Evolutionary conservation across 1,140 invertebrate species (phyloP), one percentile per base, ranked within the genome.

Genomic region (Leptinotarsa texana): DNA sequence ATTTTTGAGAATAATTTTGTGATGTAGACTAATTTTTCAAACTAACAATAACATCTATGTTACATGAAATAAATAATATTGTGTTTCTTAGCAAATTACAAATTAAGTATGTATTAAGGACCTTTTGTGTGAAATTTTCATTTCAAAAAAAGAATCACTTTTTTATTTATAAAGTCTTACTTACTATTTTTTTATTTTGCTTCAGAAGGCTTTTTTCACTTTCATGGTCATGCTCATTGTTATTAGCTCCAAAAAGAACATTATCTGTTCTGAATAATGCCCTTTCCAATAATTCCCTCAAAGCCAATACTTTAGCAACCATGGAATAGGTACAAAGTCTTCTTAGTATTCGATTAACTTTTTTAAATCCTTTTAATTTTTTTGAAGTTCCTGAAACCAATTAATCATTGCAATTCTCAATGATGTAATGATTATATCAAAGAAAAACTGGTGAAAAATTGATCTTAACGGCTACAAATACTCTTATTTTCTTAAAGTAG

Each of bases 221-320:
- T 88, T 87, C 6, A 85, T 85, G 71, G 79, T 80, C 74, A 63
- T 74, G 15, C 75, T 85, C 68, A 80, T 80, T 80, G 67, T 86
- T 84, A 78, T 88, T 87, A 3, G 91, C 91, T 1, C 93, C 93
- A 81, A 94, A 93, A 63, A 91, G 85, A 13, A 81, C 69, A 18
- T 82, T 82, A 77, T 89, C 87, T 3, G 90, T 89, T 24, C 91
- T 86, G 80, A 92, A 93, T 72, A 94, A 88, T 48, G 92, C 90
- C 0, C 90, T 87, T 79, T 92, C 92, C 2, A 95, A 81, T 6
- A 94, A 83, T 76, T 93, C 91, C n/a, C 93, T 84, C 3, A 94
- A 78, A 1, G 92, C 92, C 47, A 93, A 84, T 1, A 91, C 90
- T 57, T 93, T 87, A 0, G 91, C 91, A n/a, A 91, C 88, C 78